Evolutionary conservation across 2,888 invertebrate genomes (phyloP), one percentile per base, ranked within the genome.

Genomic region (Steinernema hermaphroditum): DNA sequence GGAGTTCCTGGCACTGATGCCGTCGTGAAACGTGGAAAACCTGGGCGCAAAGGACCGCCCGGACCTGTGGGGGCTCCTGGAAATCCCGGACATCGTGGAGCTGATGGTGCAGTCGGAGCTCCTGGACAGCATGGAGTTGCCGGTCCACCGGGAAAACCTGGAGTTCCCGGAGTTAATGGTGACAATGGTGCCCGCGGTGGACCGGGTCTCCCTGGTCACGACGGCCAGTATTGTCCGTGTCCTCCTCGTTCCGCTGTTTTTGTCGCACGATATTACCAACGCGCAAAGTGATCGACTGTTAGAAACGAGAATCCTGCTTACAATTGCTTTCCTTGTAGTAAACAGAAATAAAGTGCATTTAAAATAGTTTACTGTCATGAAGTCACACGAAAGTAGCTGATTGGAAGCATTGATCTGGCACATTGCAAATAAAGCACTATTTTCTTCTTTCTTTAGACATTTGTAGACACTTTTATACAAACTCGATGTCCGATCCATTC

Each of bases 221-320:
- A 62, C n/a, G 62, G 16, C 32, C 32, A 62, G 62, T 62, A 62
- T 32, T 62, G 62, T 34, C 32, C 62, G 6, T 62, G 62, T 62
- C 62, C 62, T 12, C 62, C 62, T 2, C 62, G 62, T 27, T 62
- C 62, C 16, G 16, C 16, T 16, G 62, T 62, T 2, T 62, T 46
- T 46, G 46, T 46, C 22, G n/a, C 9, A 4, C 46, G 46, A 9
- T 46, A 9, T n/a, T 19, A 46, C 16, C 6, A 19, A n/a, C 16
- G 16, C n/a, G 8, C 9, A 41, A 41, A 12, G 43, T 41, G 43
- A 41, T 14, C 8, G 43, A 16, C 43, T 8, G 43, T n/a, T n/a
- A n/a, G n/a, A n/a, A n/a, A n/a, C n/a, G n/a, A n/a, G n/a, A n/a
- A n/a, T n/a, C n/a, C n/a, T n/a, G n/a, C n/a, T n/a, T n/a, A n/a